A percentile compares a stretch with the other conserved stretches of the same genome.
Evolutionary conservation across 2,888 invertebrate species (phyloP).

Genomic region (Cynaeus angustus): DNA sequence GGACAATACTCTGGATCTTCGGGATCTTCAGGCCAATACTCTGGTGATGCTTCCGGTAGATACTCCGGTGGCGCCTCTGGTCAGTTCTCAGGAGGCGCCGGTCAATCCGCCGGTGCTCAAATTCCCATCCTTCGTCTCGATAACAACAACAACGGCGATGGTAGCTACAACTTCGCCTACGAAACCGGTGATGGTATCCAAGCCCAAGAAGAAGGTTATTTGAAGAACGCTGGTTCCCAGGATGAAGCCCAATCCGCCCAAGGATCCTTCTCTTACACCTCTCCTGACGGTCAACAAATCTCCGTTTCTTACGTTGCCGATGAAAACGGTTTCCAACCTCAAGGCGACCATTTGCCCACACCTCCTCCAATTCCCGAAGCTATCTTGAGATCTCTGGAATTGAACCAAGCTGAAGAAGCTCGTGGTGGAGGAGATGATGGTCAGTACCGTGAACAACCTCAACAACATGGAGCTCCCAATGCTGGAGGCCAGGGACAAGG

Average conservation of each 20-base stretch:
- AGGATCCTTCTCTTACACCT: slow-evolving; percentile 64
- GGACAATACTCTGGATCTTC: slow-evolving; percentile 27
- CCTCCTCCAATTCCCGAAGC: slow-evolving; percentile 77
- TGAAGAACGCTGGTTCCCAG: slow-evolving; percentile 63
- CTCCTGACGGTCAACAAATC: slow-evolving; percentile 65
- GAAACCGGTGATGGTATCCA: slow-evolving; percentile 76
- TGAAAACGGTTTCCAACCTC: slow-evolving; percentile 75
- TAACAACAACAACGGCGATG: slow-evolving; percentile 65
- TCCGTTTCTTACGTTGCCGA: slow-evolving; percentile 73
- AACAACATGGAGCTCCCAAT: slow-evolving; percentile 54
- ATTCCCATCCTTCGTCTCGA: slow-evolving; percentile 63
- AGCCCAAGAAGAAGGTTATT: slow-evolving; percentile 65
- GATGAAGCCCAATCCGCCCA: slow-evolving; percentile 61
- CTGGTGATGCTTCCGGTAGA: slow-evolving; percentile 49
- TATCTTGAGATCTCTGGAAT: slow-evolving; percentile 69
- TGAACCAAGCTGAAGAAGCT: slow-evolving; percentile 62
- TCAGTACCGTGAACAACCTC: slow-evolving; percentile 55
- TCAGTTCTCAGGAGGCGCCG: slow-evolving; percentile 40
- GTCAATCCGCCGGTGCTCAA: slow-evolving; percentile 53
- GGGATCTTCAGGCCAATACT: slow-evolving; percentile 50
- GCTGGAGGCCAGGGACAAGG: not conserved
- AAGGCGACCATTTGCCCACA: slow-evolving; percentile 75
- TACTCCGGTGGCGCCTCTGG: slow-evolving; percentile 51
- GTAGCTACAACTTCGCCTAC: slow-evolving; percentile 69
- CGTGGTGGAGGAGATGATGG: slow-evolving; percentile 61